Evolutionary conservation across 2,888 invertebrate genomes (phyloP).

Genomic region (Zygaena filipendulae): DNA sequence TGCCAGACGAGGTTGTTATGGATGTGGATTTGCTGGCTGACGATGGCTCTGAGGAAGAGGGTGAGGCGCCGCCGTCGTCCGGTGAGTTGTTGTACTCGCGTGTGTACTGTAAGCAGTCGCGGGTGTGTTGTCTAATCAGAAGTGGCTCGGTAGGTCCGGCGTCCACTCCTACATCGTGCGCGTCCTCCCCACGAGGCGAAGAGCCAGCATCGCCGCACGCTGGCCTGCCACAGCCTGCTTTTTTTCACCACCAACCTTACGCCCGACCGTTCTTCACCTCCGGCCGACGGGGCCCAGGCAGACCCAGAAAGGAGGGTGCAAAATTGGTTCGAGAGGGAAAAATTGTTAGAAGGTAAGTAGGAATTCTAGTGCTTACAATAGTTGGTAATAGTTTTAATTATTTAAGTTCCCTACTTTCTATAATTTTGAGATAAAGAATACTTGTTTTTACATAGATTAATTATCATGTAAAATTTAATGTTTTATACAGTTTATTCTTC

Average conservation of each 20-base stretch:
- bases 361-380: slow-evolving; percentile 1
- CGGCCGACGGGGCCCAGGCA: slow-evolving; percentile 79
- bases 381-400: neutral
- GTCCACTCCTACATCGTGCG: slow-evolving; percentile 73
- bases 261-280: slow-evolving; percentile 58
- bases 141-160: slow-evolving; percentile 74
- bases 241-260: slow-evolving; percentile 56
- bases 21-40: slow-evolving; percentile 80
- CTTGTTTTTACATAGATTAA: neutral
- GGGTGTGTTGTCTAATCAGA: slow-evolving; percentile 7
- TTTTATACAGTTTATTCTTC: slow-evolving; percentile 1
- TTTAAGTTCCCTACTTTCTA: too few species aligned
- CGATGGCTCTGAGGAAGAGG: slow-evolving; percentile 80
- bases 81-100: too few species aligned
- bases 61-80: slow-evolving; percentile 71
- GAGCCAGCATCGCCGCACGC: slow-evolving; percentile 72
- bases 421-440: neutral
- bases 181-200: slow-evolving; percentile 71
- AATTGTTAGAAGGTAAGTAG: slow-evolving; percentile 54
- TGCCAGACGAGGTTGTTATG: slow-evolving; percentile 58
- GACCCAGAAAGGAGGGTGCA: slow-evolving; percentile 81
- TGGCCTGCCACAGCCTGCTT: slow-evolving; percentile 39
- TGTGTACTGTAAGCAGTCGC: slow-evolving; percentile 23
- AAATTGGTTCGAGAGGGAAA: slow-evolving; percentile 58
- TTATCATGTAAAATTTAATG: too few species aligned